These are phyloP conservation scores for Strigamia maritima DNA, from an alignment of 2,888 invertebrate genomes.

Conservation along the genomic window DNA sequence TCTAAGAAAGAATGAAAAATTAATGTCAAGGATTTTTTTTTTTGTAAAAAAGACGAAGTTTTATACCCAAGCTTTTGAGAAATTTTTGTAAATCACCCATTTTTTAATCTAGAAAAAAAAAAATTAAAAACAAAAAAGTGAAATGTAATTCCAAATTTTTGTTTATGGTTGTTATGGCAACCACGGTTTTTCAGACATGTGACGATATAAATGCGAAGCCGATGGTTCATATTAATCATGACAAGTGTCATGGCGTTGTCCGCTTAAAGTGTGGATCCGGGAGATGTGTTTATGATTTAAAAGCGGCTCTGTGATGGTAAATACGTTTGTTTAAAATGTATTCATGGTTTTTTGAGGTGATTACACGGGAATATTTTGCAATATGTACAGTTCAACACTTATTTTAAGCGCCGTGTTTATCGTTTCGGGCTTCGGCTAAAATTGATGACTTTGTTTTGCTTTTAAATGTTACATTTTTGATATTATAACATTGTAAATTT, in stretches of 20 bases:
- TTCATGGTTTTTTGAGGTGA: not conserved
- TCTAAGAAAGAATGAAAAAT: not conserved
- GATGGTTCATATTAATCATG: no score
- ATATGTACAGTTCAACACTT: not conserved
- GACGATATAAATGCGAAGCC: no score
- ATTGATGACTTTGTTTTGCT: not conserved
- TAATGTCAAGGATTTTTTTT: not conserved
- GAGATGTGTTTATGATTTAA: not conserved
- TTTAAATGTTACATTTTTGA: not conserved
- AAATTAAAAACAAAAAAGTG: not conserved
- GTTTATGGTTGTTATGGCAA: not conserved
- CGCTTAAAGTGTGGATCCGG: not conserved
- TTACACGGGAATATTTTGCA: not conserved
- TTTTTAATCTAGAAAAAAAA: not conserved
- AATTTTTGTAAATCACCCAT: constrained; percentile 3
- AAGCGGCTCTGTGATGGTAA: not conserved
- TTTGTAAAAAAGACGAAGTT: not conserved
- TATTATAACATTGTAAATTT: no score
- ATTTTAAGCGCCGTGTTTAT: not conserved
- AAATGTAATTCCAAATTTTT: no score
- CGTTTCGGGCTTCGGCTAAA: not conserved
- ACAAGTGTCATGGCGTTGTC: not conserved
- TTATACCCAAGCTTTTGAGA: not conserved
- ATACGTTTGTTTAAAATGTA: not conserved
- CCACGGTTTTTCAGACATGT: not conserved